A percentile compares a stretch with the other conserved stretches of the same genome.
Evolutionary conservation across 2,888 invertebrate genomes (phyloP).

Genomic region (Phlogophora meticulosa): DNA sequence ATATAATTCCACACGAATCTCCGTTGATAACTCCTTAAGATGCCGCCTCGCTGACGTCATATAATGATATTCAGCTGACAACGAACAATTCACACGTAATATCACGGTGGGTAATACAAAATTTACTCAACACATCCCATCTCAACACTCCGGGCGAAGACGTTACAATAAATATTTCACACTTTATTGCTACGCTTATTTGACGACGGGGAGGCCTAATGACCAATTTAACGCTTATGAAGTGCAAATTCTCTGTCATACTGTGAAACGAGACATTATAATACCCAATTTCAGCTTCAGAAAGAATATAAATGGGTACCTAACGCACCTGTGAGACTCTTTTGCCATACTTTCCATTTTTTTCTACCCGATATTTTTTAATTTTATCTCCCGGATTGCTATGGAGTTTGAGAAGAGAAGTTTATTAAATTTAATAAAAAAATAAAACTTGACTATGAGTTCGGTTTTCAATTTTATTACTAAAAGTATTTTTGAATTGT

Average conservation of each 20-base stretch:
- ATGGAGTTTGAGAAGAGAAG: constrained; percentile 31
- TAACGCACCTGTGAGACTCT: constrained; percentile 76
- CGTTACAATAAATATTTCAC: constrained; percentile 84
- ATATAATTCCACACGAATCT: constrained; percentile 50
- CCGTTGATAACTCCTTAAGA: constrained; percentile 57
- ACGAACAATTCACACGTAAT: constrained; percentile 61
- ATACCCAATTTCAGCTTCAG: constrained; percentile 87
- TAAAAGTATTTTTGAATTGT: constrained; percentile 37
- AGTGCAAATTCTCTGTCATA: constrained; percentile 90
- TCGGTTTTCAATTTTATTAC: constrained; percentile 45
- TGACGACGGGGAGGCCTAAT: constrained; percentile 83
- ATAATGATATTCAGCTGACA: constrained; percentile 62
- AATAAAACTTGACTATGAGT: constrained; percentile 60
- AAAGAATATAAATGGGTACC: constrained; percentile 87
- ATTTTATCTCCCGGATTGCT: constrained; percentile 50
- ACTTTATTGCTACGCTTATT: constrained; percentile 84
- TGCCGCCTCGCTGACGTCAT: constrained; percentile 44
- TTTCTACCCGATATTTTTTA: constrained; percentile 60
- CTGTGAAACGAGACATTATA: constrained; percentile 86
- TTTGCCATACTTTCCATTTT: constrained; percentile 58
- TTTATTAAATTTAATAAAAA: constrained; percentile 64
- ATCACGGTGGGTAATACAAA: constrained; percentile 60
- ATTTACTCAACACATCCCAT: constrained; percentile 64
- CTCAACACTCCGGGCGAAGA: constrained; percentile 64
- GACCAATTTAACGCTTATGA: constrained; percentile 90